Evolutionary conservation across 1,140 invertebrate genomes (phyloP), one percentile per base, ranked within the genome.

Genomic region (Gryon sp.): DNA sequence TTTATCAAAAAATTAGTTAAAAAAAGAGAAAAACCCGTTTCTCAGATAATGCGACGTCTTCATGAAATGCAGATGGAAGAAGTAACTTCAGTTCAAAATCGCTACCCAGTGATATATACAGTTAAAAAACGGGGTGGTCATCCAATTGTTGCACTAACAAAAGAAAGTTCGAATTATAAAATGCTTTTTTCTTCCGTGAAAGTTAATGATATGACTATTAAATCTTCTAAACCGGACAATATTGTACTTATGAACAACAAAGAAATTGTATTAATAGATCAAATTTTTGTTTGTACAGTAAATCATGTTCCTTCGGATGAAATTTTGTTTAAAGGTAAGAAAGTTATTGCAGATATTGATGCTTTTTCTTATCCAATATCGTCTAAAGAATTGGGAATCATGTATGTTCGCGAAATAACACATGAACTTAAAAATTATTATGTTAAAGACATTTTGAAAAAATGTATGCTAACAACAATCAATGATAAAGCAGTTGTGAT

Each of bases 191-290:
- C 48, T 12, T 18, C 46, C 24, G 26, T 66, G 12, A 60, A 38
- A 26, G 26, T 72, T 24, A 65, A 62, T 52, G 30, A 53, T 24
- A 43, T 14, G 36, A 43, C 40, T 41, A 41, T 57, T 20, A 34
- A 30, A 2, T 40, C 26, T n/a, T 11, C 26, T 43, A 20, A 43
- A 19, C 62, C 62, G 8, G 53, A 78, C 18, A 78, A 73, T 38
- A 63, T 66, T 7, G 40, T 68, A n/a, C 41, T 32, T 43, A 48
- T 78, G 28, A 34, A 40, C 0, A 46, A 78, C 46, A 5, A 18
- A 36, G 55, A 53, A 34, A 68, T 78, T 28, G 26, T 73, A 28
- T 2, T n/a, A 14, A 46, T 78, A 11, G 46, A 26, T 0, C 16
- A 26, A 22, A 52, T 78, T 18, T 72, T 53, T 36, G n/a, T 24